phyloP scores from a whole-genome alignment of 1,140 invertebrate genomes.

The Drosophila mauritiana region DNA sequence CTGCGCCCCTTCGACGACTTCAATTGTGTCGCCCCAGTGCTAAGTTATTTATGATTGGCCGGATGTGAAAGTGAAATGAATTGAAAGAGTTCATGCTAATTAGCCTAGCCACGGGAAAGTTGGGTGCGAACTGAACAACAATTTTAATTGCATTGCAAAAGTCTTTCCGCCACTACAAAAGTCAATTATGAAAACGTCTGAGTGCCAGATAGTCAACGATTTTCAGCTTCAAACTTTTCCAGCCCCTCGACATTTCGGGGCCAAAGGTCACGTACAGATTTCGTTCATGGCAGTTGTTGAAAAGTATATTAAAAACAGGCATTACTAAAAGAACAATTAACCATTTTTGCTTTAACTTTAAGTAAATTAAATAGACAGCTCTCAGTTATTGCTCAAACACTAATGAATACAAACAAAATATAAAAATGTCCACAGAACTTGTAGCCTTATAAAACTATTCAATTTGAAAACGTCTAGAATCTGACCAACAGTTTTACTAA shows the following conservation, averaged over 20 bases:
- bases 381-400: no score
- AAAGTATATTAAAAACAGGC: not conserved
- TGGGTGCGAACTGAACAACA: constrained; percentile 35
- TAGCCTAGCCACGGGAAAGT: constrained; percentile 24
- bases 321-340: not conserved
- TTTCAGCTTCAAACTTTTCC: constrained; percentile 23
- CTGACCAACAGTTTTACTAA: constrained; percentile 6
- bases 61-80: constrained; percentile 72
- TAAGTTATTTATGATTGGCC: constrained; percentile 54
- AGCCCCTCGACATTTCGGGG: not conserved
- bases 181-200: constrained; percentile 32
- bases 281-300: not conserved
- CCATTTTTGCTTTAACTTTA: not conserved
- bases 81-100: constrained; percentile 62
- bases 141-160: constrained; percentile 50
- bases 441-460: no score
- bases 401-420: no score
- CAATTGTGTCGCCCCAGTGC: constrained; percentile 27
- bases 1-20: constrained; percentile 18
- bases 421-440: no score
- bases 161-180: constrained; percentile 10
- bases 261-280: not conserved
- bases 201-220: constrained; percentile 12
- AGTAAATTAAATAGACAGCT: no score
- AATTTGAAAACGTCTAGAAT: not conserved